Evolutionary conservation across 2,888 invertebrate species (phyloP), one percentile per base, ranked within the genome.

Genomic region (Pyrgus malvae): DNA sequence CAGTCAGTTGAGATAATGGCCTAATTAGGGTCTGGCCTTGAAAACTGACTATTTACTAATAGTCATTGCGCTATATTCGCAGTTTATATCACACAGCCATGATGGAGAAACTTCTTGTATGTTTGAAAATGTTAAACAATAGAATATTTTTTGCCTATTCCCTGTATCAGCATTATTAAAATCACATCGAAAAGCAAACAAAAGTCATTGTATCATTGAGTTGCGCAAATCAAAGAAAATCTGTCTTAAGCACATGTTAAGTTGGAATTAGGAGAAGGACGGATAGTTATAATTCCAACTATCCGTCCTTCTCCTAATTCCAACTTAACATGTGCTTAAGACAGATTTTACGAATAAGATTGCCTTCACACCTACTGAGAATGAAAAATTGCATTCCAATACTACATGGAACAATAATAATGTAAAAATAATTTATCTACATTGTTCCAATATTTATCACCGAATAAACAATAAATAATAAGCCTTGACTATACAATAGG

Each of bases 1-100:
- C 78, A 78, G 83, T 80, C 89, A 90, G 89, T 90, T 89, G 87
- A 89, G 82, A 83, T 88, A 89, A 90, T 88, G 77, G 80, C 77
- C n/a, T n/a, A n/a, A n/a, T n/a, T n/a, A n/a, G n/a, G n/a, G n/a
- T n/a, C n/a, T n/a, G n/a, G n/a, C n/a, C n/a, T n/a, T n/a, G n/a
- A n/a, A n/a, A n/a, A n/a, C n/a, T n/a, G n/a, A n/a, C n/a, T n/a
- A n/a, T n/a, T n/a, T n/a, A n/a, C n/a, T n/a, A n/a, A n/a, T n/a
- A n/a, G n/a, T n/a, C n/a, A n/a, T n/a, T n/a, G n/a, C n/a, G n/a
- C n/a, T n/a, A n/a, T n/a, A n/a, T n/a, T n/a, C n/a, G n/a, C n/a
- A n/a, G n/a, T n/a, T n/a, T n/a, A n/a, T n/a, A n/a, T 70, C 68
- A 80, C 78, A 76, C 74, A 56, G 48, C 56, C 33, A 55, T 55